These are phyloP conservation scores for Sardinella longiceps DNA, from an alignment of 2,797 vertebrate genomes.

Conservation along the genomic window DNA sequence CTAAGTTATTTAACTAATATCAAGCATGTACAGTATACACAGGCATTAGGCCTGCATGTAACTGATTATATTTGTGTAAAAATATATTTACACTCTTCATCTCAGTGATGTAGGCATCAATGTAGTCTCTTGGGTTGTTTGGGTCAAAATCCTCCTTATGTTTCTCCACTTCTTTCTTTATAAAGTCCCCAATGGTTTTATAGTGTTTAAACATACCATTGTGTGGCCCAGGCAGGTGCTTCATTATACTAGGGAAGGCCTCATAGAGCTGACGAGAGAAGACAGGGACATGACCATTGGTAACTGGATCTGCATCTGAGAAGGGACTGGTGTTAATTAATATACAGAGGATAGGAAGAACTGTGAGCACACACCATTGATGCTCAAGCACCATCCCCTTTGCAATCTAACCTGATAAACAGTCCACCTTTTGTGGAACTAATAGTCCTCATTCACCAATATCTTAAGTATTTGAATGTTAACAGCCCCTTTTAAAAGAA, in stretches of 20 bases:
- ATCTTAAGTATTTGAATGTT: no score
- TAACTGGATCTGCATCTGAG: background rate
- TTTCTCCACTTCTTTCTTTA: slow-evolving; percentile 64
- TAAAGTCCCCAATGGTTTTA: slow-evolving; percentile 67
- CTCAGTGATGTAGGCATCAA: slow-evolving; percentile 80
- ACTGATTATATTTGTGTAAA: no score
- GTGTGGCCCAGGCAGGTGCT: slow-evolving; percentile 72
- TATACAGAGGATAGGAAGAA: no score
- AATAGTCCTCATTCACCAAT: no score
- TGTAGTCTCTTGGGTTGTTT: slow-evolving; percentile 70
- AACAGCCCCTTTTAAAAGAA: no score
- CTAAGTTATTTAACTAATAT: background rate
- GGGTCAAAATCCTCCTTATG: slow-evolving; percentile 78
- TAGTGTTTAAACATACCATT: slow-evolving; percentile 69
- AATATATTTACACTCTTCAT: slow-evolving; percentile 68
- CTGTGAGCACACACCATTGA: no score
- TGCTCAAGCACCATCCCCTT: no score
- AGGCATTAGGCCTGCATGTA: no score
- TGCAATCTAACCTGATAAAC: no score
- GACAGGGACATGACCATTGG: background rate
- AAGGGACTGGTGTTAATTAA: background rate
- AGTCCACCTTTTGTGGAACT: no score
- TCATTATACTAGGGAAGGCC: slow-evolving; percentile 71
- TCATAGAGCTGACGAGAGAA: slow-evolving; percentile 65
- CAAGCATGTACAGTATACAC: no score